Evolutionary conservation across 92 coral and sea anemone genomes (phyloP).

Genomic region (Heteractis magnifica): DNA sequence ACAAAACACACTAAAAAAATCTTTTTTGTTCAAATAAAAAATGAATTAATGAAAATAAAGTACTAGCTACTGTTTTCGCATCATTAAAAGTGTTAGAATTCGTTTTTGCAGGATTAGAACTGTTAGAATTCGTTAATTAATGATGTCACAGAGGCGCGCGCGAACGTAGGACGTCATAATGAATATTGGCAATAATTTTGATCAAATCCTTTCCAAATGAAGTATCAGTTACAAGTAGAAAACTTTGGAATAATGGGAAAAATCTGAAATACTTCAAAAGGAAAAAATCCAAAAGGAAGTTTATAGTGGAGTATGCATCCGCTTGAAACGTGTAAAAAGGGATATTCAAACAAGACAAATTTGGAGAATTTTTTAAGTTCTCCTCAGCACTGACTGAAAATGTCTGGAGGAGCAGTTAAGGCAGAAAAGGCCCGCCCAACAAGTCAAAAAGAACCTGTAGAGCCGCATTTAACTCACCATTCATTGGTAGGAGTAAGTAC

Average conservation of each 20-base stretch:
- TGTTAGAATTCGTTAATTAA: conserved; percentile 13
- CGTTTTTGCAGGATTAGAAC: neutral
- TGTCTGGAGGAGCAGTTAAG: conserved; percentile 6
- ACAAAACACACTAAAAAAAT: conserved; percentile 4
- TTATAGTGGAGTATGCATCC: conserved; percentile 12
- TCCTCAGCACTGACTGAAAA: conserved; percentile 1
- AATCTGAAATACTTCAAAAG: neutral
- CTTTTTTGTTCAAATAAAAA: neutral
- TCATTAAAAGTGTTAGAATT: neutral
- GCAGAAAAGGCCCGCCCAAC: neutral
- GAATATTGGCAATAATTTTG: conserved; percentile 5
- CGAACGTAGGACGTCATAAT: conserved; percentile 10
- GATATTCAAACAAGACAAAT: conserved; percentile 2
- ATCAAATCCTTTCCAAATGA: neutral
- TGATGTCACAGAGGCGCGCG: conserved; percentile 30
- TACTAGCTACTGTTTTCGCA: neutral
- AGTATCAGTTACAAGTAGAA: neutral
- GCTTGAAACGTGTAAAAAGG: neutral
- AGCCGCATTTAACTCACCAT: conserved; percentile 25
- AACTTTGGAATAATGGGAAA: neutral
- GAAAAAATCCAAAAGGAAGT: conserved; percentile 7
- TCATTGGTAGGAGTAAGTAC: conserved; percentile 82
- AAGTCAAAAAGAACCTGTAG: conserved; percentile 1
- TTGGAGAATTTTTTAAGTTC: conserved; percentile 1
- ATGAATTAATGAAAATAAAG: neutral